Evolutionary conservation across 2,888 invertebrate species (phyloP).

Genomic region (Stictocephala bisonia): DNA sequence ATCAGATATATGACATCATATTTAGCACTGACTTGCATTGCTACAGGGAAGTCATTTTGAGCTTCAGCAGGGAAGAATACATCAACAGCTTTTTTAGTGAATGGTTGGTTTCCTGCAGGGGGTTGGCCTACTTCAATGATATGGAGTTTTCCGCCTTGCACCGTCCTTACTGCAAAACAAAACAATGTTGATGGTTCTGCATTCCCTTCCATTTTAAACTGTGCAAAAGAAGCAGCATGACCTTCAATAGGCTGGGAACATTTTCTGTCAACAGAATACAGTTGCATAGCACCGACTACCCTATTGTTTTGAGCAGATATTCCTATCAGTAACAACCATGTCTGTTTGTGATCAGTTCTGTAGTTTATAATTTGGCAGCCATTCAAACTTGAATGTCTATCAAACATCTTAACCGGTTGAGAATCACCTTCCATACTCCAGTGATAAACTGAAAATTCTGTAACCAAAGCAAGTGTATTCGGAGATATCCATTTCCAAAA

Average conservation of each 20-base stretch:
- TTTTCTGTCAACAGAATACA: conserved; percentile 98
- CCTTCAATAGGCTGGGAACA: conserved; percentile 99
- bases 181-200: conserved; percentile 71
- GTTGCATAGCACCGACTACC: conserved; percentile 98
- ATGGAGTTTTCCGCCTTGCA: conserved; percentile 86
- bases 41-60: conserved; percentile 76
- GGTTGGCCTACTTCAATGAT: conserved; percentile 81
- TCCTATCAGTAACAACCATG: conserved; percentile 96
- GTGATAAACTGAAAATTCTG: conserved; percentile 73
- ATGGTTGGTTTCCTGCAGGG: conserved; percentile 87
- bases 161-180: conserved; percentile 72
- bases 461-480: conserved; percentile 74
- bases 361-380: conserved; percentile 99
- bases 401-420: conserved; percentile 74
- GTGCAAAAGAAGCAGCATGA: conserved; percentile 74
- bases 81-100: conserved; percentile 98
- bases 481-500: conserved; percentile 79
- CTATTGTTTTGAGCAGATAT: conserved; percentile 89
- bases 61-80: conserved; percentile 99
- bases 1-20: conserved; percentile 75
- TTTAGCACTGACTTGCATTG: conserved; percentile 75
- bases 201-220: conserved; percentile 73
- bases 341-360: conserved; percentile 95
- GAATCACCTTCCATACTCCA: conserved; percentile 78
- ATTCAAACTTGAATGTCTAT: conserved; percentile 89